Conservation (phyloP, 2,888 invertebrate species). For the Acronicta leporina region DNA sequence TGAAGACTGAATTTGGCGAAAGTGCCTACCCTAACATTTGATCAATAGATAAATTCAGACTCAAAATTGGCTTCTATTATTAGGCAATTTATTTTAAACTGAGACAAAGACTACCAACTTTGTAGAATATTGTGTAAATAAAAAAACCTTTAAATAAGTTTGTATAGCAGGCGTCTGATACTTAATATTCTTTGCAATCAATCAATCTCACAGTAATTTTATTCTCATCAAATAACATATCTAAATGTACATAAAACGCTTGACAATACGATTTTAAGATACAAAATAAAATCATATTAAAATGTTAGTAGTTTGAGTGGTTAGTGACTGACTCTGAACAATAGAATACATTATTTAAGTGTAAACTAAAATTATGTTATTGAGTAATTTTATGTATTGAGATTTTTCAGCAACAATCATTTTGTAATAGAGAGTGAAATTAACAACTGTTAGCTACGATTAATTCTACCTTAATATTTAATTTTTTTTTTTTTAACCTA, state of each 20-base stretch:
- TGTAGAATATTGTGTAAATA: conserved; percentile 66
- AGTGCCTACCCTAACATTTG: conserved; percentile 76
- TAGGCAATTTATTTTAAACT: conserved; percentile 53
- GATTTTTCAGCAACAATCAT: conserved; percentile 40
- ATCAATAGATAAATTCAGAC: conserved; percentile 62
- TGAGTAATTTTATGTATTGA: conserved; percentile 25
- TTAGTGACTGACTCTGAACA: conserved; percentile 57
- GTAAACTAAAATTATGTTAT: conserved; percentile 33
- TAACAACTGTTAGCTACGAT: conserved; percentile 17
- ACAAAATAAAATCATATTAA: conserved; percentile 68
- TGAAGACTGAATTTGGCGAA: conserved; percentile 86
- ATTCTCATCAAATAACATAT: conserved; percentile 85
- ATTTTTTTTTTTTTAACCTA: background rate
- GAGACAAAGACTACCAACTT: conserved; percentile 54
- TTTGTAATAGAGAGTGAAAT: conserved; percentile 36
- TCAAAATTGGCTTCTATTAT: conserved; percentile 51
- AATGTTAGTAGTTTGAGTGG: conserved; percentile 60
- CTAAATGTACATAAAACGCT: conserved; percentile 87
- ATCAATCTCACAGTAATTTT: conserved; percentile 65
- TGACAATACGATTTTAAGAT: conserved; percentile 86
- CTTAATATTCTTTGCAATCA: conserved; percentile 58
- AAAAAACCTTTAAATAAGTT: conserved; percentile 43
- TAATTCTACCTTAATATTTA: too few species aligned
- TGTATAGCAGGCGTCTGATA: conserved; percentile 49
- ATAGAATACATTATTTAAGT: conserved; percentile 39